Conservation (phyloP, 2,888 invertebrate genomes). For the Perizoma flavofasciatum region DNA sequence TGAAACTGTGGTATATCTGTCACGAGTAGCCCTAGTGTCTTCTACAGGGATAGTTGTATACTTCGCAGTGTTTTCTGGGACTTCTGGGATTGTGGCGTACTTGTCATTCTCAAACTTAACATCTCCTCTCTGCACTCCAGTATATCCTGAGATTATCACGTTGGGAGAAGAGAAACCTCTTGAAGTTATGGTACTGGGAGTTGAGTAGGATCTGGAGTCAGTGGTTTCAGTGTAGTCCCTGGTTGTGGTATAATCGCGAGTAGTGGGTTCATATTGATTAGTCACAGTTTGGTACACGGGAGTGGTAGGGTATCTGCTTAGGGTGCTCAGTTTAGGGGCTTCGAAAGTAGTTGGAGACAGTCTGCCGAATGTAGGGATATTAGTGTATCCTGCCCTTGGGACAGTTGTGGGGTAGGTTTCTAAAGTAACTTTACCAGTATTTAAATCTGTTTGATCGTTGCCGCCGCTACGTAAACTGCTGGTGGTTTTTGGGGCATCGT, state of each 20-base stretch:
- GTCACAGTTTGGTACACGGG: constrained; percentile 33
- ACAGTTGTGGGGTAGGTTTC: constrained; percentile 32
- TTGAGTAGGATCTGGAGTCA: constrained; percentile 33
- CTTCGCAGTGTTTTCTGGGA: constrained; percentile 23
- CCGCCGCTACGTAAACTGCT: constrained; percentile 8
- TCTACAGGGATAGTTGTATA: constrained; percentile 28
- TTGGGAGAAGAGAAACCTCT: constrained; percentile 39
- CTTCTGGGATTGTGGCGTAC: constrained; percentile 22
- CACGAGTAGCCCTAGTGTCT: constrained; percentile 41
- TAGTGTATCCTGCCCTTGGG: constrained; percentile 32
- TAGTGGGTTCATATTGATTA: constrained; percentile 35
- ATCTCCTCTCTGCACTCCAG: constrained; percentile 41
- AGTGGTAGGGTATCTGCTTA: constrained; percentile 35
- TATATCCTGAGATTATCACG: constrained; percentile 38
- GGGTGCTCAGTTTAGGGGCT: constrained; percentile 30
- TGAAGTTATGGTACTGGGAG: constrained; percentile 31
- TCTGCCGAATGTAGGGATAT: constrained; percentile 31
- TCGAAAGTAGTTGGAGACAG: constrained; percentile 30
- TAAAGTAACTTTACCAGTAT: constrained; percentile 35
- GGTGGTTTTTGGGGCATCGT: constrained; percentile 29
- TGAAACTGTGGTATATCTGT: constrained; percentile 54
- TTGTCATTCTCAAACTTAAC: constrained; percentile 31
- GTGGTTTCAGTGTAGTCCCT: constrained; percentile 31
- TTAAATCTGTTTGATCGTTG: constrained; percentile 30
- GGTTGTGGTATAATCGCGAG: constrained; percentile 27